Evolutionary conservation across 2,113 vertebrate species (phyloP).

Genomic region (Copsychus sechellarum): DNA sequence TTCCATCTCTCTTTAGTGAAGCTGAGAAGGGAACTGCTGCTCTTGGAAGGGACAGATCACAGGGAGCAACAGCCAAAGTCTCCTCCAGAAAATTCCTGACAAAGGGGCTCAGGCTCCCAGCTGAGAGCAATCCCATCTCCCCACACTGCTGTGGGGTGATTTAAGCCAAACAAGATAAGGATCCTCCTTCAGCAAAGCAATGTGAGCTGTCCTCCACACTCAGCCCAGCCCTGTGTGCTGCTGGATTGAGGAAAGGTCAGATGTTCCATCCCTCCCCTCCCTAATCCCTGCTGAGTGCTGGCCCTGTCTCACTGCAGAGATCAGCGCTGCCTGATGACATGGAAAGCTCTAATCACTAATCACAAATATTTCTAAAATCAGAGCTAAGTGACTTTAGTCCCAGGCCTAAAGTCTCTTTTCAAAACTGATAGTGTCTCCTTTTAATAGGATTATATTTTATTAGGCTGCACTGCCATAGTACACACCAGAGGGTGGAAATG

Average conservation of each 20-base stretch:
- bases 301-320: neutral
- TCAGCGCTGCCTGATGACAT: neutral
- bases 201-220: neutral
- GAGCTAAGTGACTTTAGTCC: neutral
- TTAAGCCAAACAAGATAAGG: neutral
- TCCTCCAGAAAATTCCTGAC: neutral
- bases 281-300: neutral
- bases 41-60: neutral
- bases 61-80: neutral
- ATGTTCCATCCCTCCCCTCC: neutral
- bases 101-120: neutral
- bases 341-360: neutral
- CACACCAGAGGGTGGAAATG: neutral
- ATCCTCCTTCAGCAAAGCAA: neutral
- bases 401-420: neutral
- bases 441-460: neutral
- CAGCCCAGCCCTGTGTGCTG: too few relatives aligned
- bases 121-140: rapidly evolving
- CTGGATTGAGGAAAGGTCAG: neutral
- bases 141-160: neutral
- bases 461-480: neutral
- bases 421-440: neutral
- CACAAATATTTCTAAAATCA: neutral
- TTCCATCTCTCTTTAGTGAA: neutral
- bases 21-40: neutral